These are phyloP conservation scores for Daktulosphaira vitifoliae DNA, from an alignment of 1,140 invertebrate species.

Conservation along the genomic window DNA sequence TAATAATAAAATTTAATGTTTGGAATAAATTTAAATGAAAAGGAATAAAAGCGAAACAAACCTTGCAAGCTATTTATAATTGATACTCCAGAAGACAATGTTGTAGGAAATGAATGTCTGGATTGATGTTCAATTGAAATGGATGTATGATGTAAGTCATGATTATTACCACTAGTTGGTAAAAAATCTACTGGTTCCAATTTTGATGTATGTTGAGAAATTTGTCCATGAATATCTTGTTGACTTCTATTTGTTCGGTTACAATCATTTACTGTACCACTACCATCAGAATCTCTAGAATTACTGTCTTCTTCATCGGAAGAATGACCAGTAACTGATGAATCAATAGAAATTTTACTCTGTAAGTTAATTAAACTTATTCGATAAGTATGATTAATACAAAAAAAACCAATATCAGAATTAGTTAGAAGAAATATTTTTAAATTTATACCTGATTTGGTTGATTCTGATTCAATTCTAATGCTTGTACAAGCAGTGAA, in stretches of 20 bases:
- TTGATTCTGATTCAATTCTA: conserved; percentile 16
- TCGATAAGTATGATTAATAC: too few species aligned
- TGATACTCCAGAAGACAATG: conserved; percentile 27
- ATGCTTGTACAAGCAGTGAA: conserved; percentile 24
- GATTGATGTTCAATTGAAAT: conserved; percentile 27
- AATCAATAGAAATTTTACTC: conserved; percentile 46
- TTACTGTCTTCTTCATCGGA: conserved; percentile 59
- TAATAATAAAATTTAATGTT: too few species aligned
- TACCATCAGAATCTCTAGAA: conserved; percentile 53
- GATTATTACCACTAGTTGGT: conserved; percentile 19
- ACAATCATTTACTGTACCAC: conserved; percentile 41
- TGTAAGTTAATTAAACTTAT: conserved; percentile 37
- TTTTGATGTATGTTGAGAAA: conserved; percentile 19
- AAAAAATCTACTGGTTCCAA: conserved; percentile 20
- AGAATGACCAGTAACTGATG: conserved; percentile 55
- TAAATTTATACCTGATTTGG: conserved; percentile 17
- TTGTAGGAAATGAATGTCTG: conserved; percentile 22
- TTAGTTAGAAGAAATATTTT: too few species aligned
- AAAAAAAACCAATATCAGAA: too few species aligned
- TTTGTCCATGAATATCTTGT: conserved; percentile 15
- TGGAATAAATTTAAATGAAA: too few species aligned
- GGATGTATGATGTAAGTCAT: conserved; percentile 23
- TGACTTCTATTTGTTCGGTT: conserved; percentile 38
- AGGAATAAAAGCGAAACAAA: too few species aligned
- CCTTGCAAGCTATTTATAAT: conserved; percentile 17